Percentiles rank a stretch among this genome's conserved stretches.
phyloP scores from a whole-genome alignment of 2,113 vertebrate species.

The Sigmodon hispidus region DNA sequence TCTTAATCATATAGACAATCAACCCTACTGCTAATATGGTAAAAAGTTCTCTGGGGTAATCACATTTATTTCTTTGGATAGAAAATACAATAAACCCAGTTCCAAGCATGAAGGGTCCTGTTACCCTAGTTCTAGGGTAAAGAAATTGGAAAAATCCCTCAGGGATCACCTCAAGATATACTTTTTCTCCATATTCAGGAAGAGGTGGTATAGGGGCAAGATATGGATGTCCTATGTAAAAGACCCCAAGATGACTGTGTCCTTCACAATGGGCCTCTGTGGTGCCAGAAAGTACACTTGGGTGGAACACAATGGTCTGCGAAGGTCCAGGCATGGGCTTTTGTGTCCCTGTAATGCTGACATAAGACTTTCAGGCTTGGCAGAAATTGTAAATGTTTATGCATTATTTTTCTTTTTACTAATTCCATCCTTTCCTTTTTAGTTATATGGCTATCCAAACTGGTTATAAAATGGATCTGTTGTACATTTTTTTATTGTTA shows the following conservation, averaged over 20 bases:
- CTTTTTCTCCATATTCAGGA: not conserved
- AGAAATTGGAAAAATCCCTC: not conserved
- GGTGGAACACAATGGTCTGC: slow-evolving; percentile 90
- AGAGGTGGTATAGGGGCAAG: not conserved
- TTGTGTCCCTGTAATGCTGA: slow-evolving; percentile 62
- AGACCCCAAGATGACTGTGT: not conserved
- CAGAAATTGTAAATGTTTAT: slow-evolving; percentile 5
- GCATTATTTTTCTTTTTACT: not conserved
- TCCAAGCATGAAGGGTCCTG: not conserved
- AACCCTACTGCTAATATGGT: not conserved
- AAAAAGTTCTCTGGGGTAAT: not conserved
- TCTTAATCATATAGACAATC: not conserved
- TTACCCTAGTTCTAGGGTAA: not conserved
- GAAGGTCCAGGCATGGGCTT: rapidly evolving
- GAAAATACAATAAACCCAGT: not conserved
- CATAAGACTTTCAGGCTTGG: not conserved
- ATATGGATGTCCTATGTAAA: not conserved
- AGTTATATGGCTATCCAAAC: not conserved
- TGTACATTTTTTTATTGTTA: not conserved
- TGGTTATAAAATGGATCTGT: not conserved
- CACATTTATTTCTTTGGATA: not conserved
- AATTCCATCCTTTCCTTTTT: not conserved
- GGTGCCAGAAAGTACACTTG: slow-evolving; percentile 86
- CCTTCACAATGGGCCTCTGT: not conserved
- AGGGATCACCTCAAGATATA: not conserved